phyloP scores from a whole-genome alignment of 2,113 vertebrate species.

The Carassius gibelio region DNA sequence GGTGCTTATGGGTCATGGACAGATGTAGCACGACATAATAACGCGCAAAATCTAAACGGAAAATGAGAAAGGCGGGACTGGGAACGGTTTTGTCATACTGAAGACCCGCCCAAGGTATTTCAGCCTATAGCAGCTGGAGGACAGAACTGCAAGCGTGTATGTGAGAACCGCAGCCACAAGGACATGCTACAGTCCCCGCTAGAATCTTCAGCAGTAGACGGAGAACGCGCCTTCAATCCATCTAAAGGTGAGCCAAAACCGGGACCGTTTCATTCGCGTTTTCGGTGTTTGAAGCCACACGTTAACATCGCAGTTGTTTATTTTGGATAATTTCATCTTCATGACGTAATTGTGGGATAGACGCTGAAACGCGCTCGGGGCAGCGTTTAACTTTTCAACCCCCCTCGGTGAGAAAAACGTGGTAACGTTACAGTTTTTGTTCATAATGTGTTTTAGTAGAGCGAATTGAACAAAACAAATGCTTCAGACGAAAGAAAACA shows the following conservation, averaged over 20 bases:
- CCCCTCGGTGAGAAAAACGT: conserved; percentile 8
- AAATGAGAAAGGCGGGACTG: conserved; percentile 17
- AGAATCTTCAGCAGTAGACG: background rate
- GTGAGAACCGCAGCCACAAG: conserved; percentile 46
- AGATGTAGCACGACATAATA: background rate
- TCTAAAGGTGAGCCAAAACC: conserved; percentile 26
- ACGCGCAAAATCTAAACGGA: conserved; percentile 5
- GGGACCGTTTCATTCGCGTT: background rate
- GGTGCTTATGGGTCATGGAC: conserved; percentile 10
- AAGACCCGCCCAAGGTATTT: conserved; percentile 15
- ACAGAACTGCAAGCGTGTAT: background rate
- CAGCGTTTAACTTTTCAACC: conserved; percentile 28
- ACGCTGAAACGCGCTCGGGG: background rate
- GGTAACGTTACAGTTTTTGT: background rate
- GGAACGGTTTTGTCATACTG: background rate
- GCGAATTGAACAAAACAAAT: background rate
- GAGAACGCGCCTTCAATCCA: background rate
- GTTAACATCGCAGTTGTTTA: background rate
- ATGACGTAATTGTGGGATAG: background rate
- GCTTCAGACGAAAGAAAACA: background rate
- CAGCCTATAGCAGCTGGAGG: conserved; percentile 34
- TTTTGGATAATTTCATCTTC: background rate
- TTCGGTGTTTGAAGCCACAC: background rate
- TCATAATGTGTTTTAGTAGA: background rate
- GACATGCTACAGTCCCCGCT: conserved; percentile 49